These are phyloP conservation scores for Poecilia velifera DNA, from an alignment of 2,797 vertebrate genomes.

Conservation along the genomic window DNA sequence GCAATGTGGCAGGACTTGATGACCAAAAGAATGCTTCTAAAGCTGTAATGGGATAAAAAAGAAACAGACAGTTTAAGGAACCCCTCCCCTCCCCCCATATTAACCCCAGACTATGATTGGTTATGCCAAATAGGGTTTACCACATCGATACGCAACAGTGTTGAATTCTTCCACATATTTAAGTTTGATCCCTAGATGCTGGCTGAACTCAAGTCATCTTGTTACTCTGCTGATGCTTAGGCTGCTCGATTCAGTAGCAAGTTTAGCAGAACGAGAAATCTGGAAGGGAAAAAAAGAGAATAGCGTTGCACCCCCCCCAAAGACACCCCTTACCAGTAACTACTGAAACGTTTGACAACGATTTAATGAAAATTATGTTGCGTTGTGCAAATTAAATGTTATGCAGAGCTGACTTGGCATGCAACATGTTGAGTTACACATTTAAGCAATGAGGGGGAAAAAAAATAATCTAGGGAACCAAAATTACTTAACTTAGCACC, in stretches of 20 bases:
- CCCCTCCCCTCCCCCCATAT: constrained; percentile 24
- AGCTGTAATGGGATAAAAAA: constrained; percentile 70
- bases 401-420: constrained; percentile 81
- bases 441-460: constrained; percentile 75
- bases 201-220: constrained; percentile 63
- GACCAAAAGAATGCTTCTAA: constrained; percentile 47
- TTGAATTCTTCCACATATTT: constrained; percentile 44
- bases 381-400: constrained; percentile 67
- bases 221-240: constrained; percentile 58
- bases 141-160: constrained; percentile 32
- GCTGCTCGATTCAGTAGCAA: constrained; percentile 60
- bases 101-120: constrained; percentile 16
- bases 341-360: constrained; percentile 64
- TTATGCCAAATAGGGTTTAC: constrained; percentile 40
- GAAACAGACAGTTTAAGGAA: constrained; percentile 69
- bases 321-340: constrained; percentile 48
- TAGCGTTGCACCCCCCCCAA: constrained; percentile 66
- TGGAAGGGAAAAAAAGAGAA: constrained; percentile 81
- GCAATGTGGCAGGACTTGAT: constrained; percentile 44
- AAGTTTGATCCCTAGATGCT: constrained; percentile 54
- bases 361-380: constrained; percentile 63
- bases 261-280: constrained; percentile 71
- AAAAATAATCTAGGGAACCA: constrained; percentile 72
- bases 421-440: constrained; percentile 75
- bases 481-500: constrained; percentile 84